These are phyloP conservation scores for Pelusios castaneus DNA, from an alignment of 2,113 vertebrate genomes.

Conservation along the genomic window DNA sequence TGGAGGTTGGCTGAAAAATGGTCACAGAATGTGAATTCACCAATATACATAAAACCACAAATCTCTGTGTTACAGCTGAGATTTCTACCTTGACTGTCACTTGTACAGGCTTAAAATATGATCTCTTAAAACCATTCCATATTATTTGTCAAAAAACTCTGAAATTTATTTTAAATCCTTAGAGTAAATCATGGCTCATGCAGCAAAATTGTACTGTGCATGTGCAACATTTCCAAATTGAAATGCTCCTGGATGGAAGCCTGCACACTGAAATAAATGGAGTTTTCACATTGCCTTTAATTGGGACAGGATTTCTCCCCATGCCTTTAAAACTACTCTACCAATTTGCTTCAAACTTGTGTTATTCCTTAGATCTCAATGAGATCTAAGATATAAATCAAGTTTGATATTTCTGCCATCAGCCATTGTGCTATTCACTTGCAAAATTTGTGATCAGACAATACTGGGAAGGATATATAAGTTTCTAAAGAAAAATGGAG, in stretches of 20 bases:
- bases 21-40: slow-evolving; percentile 34
- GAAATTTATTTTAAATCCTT: neutral
- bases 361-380: neutral
- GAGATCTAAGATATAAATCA: neutral
- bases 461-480: neutral
- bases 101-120: neutral
- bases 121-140: neutral
- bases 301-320: neutral
- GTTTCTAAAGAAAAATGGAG: neutral
- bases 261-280: neutral
- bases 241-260: neutral
- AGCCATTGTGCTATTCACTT: neutral
- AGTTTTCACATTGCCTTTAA: neutral
- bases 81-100: neutral
- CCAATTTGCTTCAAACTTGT: neutral
- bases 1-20: neutral
- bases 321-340: neutral
- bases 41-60: slow-evolving; percentile 20
- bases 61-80: neutral
- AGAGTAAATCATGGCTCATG: neutral
- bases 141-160: neutral
- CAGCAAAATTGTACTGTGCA: neutral
- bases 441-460: neutral
- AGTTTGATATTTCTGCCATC: neutral
- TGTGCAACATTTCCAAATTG: neutral